Conservation (phyloP, 2,113 vertebrate species). For the Chaenocephalus aceratus region DNA sequence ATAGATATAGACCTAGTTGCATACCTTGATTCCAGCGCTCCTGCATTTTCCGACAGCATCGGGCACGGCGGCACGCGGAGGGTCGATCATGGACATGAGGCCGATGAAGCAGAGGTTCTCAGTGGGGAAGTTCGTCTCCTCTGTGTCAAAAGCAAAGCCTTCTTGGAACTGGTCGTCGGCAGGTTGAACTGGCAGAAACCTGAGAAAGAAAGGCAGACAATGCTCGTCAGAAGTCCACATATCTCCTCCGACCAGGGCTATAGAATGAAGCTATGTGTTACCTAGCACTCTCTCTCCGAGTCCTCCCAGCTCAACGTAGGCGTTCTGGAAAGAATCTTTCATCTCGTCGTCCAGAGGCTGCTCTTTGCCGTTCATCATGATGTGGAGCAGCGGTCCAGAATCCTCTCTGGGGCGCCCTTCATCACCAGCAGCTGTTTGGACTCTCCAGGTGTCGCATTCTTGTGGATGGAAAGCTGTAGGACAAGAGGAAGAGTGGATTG, state of each 20-base stretch:
- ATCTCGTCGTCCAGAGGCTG: conserved; percentile 88
- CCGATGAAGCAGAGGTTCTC: conserved; percentile 92
- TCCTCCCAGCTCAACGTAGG: conserved; percentile 91
- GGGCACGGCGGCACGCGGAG: conserved; percentile 89
- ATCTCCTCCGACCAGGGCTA: background rate
- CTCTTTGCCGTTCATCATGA: conserved; percentile 90
- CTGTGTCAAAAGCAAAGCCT: conserved; percentile 89
- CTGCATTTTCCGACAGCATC: conserved; percentile 94
- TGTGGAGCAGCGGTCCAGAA: conserved; percentile 92
- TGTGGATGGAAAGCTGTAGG: conserved; percentile 90
- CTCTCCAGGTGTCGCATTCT: conserved; percentile 80
- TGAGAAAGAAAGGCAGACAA: conserved; percentile 47
- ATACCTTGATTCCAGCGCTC: conserved; percentile 94
- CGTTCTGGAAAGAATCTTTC: conserved; percentile 91
- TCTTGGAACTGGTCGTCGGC: conserved; percentile 87
- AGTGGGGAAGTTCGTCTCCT: conserved; percentile 92
- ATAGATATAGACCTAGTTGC: background rate
- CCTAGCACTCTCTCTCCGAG: conserved; percentile 92
- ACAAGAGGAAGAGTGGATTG: background rate
- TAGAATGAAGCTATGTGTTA: conserved; percentile 44
- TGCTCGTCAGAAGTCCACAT: background rate
- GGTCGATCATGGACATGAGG: conserved; percentile 95
- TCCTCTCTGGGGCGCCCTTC: conserved; percentile 94
- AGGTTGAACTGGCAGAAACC: conserved; percentile 91
- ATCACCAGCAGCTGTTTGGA: conserved; percentile 90